Conservation (phyloP, 1,140 invertebrate genomes). For the Harlomillsia oculata region DNA sequence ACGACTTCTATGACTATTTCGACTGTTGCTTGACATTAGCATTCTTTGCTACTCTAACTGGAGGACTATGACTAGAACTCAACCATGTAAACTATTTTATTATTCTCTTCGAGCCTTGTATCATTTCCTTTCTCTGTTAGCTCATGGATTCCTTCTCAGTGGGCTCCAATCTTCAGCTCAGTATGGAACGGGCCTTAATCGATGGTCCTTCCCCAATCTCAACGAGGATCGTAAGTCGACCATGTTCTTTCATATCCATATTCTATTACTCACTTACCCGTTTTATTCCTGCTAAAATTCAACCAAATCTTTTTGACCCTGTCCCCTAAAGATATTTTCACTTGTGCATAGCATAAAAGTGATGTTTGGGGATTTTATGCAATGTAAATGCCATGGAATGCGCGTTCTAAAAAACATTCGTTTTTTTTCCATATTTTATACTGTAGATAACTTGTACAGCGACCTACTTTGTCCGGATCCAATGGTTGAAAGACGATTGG, state of each 20-base stretch:
- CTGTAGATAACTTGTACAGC: slow-evolving; percentile 14
- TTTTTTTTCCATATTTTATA: not conserved
- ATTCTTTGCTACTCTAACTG: too few species aligned
- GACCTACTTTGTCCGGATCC: slow-evolving; percentile 21
- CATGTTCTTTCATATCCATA: not conserved
- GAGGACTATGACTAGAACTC: too few species aligned
- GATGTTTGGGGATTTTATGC: too few species aligned
- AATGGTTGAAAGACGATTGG: slow-evolving; percentile 5
- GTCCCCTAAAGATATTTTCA: too few species aligned
- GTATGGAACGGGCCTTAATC: slow-evolving; percentile 11
- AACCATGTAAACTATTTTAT: too few species aligned
- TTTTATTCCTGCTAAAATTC: not conserved
- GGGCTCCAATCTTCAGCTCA: not conserved
- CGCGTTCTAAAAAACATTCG: not conserved
- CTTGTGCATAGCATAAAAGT: too few species aligned
- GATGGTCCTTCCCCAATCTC: slow-evolving; percentile 15
- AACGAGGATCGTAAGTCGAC: slow-evolving; percentile 11
- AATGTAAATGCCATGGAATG: not conserved
- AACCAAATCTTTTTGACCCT: not conserved
- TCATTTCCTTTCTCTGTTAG: not conserved
- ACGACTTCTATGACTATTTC: too few species aligned
- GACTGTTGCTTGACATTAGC: too few species aligned
- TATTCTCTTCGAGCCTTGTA: not conserved
- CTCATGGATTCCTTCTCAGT: not conserved
- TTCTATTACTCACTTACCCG: not conserved